Conservation (phyloP, 2,888 invertebrate genomes). For the Rhogogaster chlorosoma region DNA sequence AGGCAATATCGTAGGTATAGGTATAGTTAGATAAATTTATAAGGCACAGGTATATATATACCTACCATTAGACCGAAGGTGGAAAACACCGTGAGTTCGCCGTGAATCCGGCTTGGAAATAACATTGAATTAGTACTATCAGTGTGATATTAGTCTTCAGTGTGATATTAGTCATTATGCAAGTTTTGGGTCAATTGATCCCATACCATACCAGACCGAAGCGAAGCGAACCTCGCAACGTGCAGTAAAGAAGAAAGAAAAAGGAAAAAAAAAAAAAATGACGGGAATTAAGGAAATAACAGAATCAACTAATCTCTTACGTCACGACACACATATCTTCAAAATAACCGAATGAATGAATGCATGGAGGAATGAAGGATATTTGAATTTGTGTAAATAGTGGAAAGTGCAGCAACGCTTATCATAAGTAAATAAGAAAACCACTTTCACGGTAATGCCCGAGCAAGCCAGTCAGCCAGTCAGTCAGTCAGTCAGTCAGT, state of each 20-base stretch:
- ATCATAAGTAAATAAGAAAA: background rate
- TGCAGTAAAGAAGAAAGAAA: background rate
- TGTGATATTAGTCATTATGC: background rate
- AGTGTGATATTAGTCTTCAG: background rate
- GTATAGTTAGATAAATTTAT: background rate
- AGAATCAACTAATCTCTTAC: background rate
- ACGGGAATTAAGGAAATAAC: background rate
- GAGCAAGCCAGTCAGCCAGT: too few relatives aligned
- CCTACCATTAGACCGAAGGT: background rate
- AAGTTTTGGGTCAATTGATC: background rate
- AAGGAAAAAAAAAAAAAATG: background rate
- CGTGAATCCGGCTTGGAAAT: background rate
- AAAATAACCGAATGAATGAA: background rate
- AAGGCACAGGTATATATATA: too few relatives aligned
- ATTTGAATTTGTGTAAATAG: background rate
- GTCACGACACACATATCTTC: background rate
- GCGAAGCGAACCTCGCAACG: background rate
- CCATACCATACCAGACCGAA: too few relatives aligned
- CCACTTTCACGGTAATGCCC: conserved; percentile 25
- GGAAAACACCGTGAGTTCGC: background rate
- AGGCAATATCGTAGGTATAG: background rate
- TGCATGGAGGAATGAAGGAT: background rate
- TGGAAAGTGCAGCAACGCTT: conserved; percentile 7
- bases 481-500: background rate
- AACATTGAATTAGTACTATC: background rate